Conservation (phyloP, 2,797 vertebrate genomes). For the Fratercula arctica region DNA sequence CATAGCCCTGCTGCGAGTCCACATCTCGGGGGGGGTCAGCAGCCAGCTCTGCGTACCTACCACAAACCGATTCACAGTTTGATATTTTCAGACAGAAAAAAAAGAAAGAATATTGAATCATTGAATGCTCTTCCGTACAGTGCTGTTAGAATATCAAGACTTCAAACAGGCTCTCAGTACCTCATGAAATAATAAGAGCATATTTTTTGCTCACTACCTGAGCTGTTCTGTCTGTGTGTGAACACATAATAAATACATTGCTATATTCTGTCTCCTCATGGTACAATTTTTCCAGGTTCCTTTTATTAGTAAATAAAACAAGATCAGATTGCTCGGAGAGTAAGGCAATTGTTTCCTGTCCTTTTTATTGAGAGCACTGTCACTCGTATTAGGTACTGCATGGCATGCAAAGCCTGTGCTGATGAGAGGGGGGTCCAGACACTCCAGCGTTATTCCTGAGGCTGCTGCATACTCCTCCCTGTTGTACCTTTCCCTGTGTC, state of each 20-base stretch:
- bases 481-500: not conserved
- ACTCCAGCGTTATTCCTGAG: not conserved
- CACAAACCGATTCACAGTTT: not conserved
- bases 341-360: not conserved
- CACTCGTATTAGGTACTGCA: not conserved
- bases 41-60: not conserved
- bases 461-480: not conserved
- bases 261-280: not conserved
- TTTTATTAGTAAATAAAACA: not conserved
- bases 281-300: not conserved
- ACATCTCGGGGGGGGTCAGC: not conserved
- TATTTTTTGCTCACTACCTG: not conserved
- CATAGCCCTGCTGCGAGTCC: not conserved
- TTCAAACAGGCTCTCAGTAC: not conserved
- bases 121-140: not conserved
- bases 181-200: not conserved
- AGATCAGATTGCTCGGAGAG: not conserved
- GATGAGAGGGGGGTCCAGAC: not conserved
- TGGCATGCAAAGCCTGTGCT: not conserved
- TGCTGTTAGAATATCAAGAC: not conserved
- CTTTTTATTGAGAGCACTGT: rapidly evolving
- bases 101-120: not conserved
- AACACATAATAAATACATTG: not conserved
- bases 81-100: not conserved
- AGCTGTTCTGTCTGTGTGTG: not conserved